Percentiles rank a stretch among this genome's conserved stretches.
Conservation (phyloP, 2,797 vertebrate species). For the Pelobates cultripes region DNA sequence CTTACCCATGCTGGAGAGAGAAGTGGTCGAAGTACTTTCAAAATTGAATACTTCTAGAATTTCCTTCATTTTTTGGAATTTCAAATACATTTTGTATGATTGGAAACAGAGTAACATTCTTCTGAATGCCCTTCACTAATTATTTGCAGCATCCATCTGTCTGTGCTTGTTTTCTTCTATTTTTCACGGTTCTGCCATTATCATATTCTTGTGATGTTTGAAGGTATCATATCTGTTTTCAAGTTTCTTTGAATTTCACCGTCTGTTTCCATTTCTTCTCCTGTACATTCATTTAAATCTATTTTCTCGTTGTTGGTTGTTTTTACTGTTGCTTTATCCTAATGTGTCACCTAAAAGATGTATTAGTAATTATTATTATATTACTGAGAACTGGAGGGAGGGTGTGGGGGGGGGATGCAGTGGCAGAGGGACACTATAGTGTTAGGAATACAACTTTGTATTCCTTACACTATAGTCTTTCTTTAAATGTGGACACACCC, state of each 20-base stretch:
- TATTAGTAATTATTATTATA: no score
- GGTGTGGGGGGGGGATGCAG: no score
- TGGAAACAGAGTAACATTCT: constrained; percentile 54
- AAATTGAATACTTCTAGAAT: constrained; percentile 28
- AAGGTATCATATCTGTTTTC: constrained; percentile 39
- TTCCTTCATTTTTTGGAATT: constrained; percentile 31
- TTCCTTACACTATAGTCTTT: no score
- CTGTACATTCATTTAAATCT: constrained; percentile 15
- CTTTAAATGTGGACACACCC: no score
- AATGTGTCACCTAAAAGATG: no score
- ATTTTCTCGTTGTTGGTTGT: not conserved
- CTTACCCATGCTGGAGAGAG: not conserved
- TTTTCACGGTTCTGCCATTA: constrained; percentile 42
- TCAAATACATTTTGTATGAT: constrained; percentile 42
- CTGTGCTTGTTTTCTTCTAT: constrained; percentile 36
- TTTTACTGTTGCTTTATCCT: no score
- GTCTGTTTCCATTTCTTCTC: constrained; percentile 9
- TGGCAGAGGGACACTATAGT: no score
- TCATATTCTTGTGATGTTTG: constrained; percentile 45
- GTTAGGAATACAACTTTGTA: no score
- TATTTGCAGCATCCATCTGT: constrained; percentile 53
- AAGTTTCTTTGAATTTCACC: constrained; percentile 34
- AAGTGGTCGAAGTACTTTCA: not conserved
- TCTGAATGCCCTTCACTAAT: constrained; percentile 47
- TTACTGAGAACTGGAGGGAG: no score